Conservation (phyloP, 2,797 vertebrate species). For the Xenentodon cancila region DNA sequence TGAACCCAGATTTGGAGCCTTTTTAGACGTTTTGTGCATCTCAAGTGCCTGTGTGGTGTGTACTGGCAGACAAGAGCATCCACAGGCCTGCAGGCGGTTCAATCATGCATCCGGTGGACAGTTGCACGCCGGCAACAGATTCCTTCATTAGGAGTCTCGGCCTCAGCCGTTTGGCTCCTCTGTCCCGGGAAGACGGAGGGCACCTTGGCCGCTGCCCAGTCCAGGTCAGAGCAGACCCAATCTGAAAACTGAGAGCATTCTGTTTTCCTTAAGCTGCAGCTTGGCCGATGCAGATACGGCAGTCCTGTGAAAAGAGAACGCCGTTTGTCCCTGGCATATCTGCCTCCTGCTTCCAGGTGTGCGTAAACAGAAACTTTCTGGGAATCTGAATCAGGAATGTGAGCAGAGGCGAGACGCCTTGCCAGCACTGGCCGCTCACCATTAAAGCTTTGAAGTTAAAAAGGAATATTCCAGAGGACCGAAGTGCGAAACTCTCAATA, state of each 20-base stretch:
- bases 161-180: not conserved
- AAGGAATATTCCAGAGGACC: constrained; percentile 35
- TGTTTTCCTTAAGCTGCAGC: not conserved
- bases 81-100: too few relatives aligned
- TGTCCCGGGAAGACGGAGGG: too few relatives aligned
- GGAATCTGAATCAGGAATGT: constrained; percentile 63
- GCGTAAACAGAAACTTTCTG: constrained; percentile 53
- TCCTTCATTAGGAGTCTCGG: not conserved
- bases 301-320: not conserved
- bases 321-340: too few relatives aligned
- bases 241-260: too few relatives aligned
- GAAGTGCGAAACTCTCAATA: not conserved
- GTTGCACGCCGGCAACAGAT: not conserved
- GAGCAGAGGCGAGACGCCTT: constrained; percentile 36
- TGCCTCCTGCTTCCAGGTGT: constrained; percentile 44
- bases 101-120: too few relatives aligned
- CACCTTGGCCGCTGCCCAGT: constrained; percentile 31
- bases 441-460: constrained; percentile 55
- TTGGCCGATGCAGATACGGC: not conserved
- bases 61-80: too few relatives aligned
- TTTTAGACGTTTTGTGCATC: too few relatives aligned
- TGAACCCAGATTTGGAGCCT: too few relatives aligned
- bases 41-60: too few relatives aligned
- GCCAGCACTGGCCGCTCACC: constrained; percentile 43
- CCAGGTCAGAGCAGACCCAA: constrained; percentile 10